Evolutionary conservation across 2,888 invertebrate species (phyloP), one percentile per base, ranked within the genome.

Genomic region (Eilema depressum): DNA sequence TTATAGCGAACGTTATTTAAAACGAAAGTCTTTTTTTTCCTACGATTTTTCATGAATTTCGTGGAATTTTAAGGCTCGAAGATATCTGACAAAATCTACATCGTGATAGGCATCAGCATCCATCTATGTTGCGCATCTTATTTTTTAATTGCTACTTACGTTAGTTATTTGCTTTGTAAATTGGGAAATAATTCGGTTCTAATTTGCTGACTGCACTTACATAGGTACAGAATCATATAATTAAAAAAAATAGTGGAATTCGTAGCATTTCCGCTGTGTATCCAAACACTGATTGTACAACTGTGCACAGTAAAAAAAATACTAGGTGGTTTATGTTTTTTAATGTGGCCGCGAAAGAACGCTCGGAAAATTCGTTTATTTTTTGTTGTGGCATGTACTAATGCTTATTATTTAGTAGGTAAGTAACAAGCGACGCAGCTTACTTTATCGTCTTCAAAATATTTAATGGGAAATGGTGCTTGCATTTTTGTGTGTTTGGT

Each of bases 111-210:
- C 20, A 59, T 59, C 59, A 59, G 25, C 59, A 59, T 26, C 26
- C 53, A 53, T 53, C n/a, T 53, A 17, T 59, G 26, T n/a, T 30
- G 53, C 53, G 30, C 14, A 65, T 65, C 56, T 64, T 64, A 12
- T 28, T n/a, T 47, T 64, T 63, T 25, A 20, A 63, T 63, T 41
- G 37, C 33, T 37, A 37, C 25, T 23, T 37, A 17, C 28, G 23
- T 47, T 53, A 23, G 64, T n/a, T 53, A n/a, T 63, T 37, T 63
- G 23, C 37, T 64, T 64, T 64, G 64, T 53, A 64, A 47, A 63
- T 33, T 63, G 25, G 37, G 63, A 37, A 63, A 41, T 63, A 41
- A 41, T 63, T n/a, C 63, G 25, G 63, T 63, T 63, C 63, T 63
- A 37, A 37, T 14, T 63, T 37, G 33, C 62, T 63, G 26, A 63